Evolutionary conservation across 92 coral and sea anemone species (phyloP).

Genomic region (Diadumene lineata): DNA sequence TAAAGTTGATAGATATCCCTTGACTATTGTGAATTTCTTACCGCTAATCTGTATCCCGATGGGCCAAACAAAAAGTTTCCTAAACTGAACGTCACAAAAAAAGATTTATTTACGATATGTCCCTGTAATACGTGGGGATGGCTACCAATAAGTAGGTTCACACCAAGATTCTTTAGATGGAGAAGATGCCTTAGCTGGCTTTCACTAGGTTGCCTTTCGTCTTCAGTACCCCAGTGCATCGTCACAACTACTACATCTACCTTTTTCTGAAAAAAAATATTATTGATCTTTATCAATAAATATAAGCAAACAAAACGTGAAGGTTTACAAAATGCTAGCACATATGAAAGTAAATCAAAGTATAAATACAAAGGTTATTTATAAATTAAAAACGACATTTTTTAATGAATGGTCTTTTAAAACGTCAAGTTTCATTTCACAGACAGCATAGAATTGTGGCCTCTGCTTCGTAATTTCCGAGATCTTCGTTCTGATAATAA

Average conservation of each 20-base stretch:
- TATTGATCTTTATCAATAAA: background rate
- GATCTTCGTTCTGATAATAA: too few relatives aligned
- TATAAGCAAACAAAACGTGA: too few relatives aligned
- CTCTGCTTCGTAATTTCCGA: too few relatives aligned
- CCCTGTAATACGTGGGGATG: slow-evolving; percentile 73
- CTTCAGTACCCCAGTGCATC: slow-evolving; percentile 71
- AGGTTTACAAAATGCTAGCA: too few relatives aligned
- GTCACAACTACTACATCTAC: slow-evolving; percentile 58
- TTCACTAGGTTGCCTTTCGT: slow-evolving; percentile 3
- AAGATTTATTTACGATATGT: slow-evolving; percentile 33
- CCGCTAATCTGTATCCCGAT: slow-evolving; percentile 5
- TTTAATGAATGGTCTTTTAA: too few relatives aligned
- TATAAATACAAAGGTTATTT: too few relatives aligned
- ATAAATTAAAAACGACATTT: too few relatives aligned
- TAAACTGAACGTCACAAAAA: slow-evolving; percentile 62
- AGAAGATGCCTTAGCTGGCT: slow-evolving; percentile 38
- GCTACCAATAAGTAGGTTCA: slow-evolving; percentile 57
- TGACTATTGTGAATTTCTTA: background rate
- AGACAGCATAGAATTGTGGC: too few relatives aligned
- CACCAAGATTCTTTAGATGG: slow-evolving; percentile 63
- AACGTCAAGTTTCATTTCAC: too few relatives aligned
- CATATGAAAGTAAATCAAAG: too few relatives aligned
- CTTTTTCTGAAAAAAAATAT: slow-evolving; percentile 18
- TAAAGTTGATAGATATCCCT: too few relatives aligned
- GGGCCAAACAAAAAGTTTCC: slow-evolving; percentile 77